phyloP scores from a whole-genome alignment of 2,888 invertebrate species.

The Altica lythri region DNA sequence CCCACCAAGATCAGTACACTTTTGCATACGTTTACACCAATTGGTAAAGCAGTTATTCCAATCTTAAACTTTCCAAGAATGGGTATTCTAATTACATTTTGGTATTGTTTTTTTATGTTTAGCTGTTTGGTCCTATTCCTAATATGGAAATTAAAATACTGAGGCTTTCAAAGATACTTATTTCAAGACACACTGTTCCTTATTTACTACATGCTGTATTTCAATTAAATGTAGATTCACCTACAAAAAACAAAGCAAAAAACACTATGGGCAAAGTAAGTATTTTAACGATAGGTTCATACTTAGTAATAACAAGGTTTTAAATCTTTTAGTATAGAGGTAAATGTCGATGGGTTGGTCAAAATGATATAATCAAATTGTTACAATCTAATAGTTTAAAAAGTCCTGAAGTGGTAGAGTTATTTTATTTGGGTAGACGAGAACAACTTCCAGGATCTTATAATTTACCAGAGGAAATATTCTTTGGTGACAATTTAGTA shows the following conservation, averaged over 20 bases:
- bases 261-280: constrained; percentile 48
- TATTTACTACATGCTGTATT: constrained; percentile 47
- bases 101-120: too few relatives aligned
- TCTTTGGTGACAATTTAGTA: constrained; percentile 40
- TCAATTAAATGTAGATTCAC: constrained; percentile 39
- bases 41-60: too few relatives aligned
- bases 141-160: constrained; percentile 37
- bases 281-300: too few relatives aligned
- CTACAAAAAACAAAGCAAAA: constrained; percentile 47
- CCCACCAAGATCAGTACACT: too few relatives aligned
- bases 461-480: constrained; percentile 40
- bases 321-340: constrained; percentile 46
- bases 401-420: constrained; percentile 50
- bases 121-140: constrained; percentile 43
- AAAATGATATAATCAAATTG: constrained; percentile 45
- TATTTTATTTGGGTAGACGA: constrained; percentile 27
- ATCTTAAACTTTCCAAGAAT: too few relatives aligned
- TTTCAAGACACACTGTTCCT: constrained; percentile 38
- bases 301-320: too few relatives aligned
- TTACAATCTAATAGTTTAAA: constrained; percentile 40
- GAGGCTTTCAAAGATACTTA: constrained; percentile 47
- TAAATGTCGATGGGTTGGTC: constrained; percentile 49
- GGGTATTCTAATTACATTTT: too few relatives aligned
- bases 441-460: constrained; percentile 23
- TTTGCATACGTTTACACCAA: too few relatives aligned